Conservation (phyloP, 1,140 invertebrate genomes). For the Scaptomyza montana region DNA sequence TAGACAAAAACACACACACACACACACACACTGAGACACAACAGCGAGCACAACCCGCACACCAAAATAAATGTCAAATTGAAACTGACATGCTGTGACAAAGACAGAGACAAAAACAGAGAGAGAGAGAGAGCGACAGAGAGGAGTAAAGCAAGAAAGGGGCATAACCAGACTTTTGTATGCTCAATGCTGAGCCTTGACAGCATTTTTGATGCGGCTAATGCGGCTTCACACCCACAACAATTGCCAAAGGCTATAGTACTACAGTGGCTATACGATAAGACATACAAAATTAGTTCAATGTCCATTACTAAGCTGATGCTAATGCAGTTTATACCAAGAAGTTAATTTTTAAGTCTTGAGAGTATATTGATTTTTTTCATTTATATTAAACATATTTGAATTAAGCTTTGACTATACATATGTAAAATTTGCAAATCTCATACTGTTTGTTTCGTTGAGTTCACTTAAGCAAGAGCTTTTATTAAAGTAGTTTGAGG, state of each 20-base stretch:
- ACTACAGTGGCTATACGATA: conserved; percentile 1
- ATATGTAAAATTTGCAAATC: too few relatives aligned
- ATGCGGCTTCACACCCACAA: neutral
- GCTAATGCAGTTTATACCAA: too few relatives aligned
- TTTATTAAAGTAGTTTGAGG: too few relatives aligned
- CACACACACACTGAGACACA: conserved; percentile 4
- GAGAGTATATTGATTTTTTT: too few relatives aligned
- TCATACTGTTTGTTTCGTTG: too few relatives aligned
- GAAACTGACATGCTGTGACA: conserved; percentile 76
- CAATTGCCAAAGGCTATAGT: neutral
- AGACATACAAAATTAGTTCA: too few relatives aligned
- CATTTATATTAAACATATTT: too few relatives aligned
- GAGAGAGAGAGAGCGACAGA: neutral
- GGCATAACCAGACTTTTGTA: neutral
- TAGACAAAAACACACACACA: neutral
- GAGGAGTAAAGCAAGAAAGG: too few relatives aligned
- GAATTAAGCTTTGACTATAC: too few relatives aligned
- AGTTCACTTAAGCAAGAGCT: too few relatives aligned
- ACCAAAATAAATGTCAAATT: conserved; percentile 78
- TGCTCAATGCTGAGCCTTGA: neutral
- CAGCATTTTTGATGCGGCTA: neutral
- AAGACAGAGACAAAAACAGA: conserved; percentile 8
- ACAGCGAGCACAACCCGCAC: conserved; percentile 18
- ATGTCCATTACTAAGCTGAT: neutral
- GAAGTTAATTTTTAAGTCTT: too few relatives aligned